A percentile compares a stretch with the other conserved stretches of the same genome.
Conservation (phyloP, 2,113 vertebrate species). For the Kryptolebias marmoratus region DNA sequence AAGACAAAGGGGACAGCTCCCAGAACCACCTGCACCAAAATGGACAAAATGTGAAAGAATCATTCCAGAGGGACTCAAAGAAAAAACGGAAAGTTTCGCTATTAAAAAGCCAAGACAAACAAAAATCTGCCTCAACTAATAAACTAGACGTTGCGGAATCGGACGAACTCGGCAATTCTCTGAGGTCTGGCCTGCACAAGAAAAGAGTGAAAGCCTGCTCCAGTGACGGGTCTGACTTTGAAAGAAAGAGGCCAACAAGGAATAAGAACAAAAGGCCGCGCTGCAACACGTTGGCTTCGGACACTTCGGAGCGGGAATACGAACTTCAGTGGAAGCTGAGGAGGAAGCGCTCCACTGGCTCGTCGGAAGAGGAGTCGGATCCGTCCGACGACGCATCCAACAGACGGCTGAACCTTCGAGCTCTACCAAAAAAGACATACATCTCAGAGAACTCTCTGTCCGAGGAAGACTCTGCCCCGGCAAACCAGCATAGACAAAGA, state of each 20-base stretch:
- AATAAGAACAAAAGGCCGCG: conserved; percentile 58
- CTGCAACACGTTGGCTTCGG: conserved; percentile 38
- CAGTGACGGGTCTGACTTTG: conserved; percentile 49
- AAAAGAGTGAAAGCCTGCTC: conserved; percentile 52
- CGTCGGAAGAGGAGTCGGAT: conserved; percentile 66
- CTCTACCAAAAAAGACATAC: conserved; percentile 78
- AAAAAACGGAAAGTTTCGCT: conserved; percentile 56
- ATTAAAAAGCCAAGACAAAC: conserved; percentile 73
- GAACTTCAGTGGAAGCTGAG: conserved; percentile 54
- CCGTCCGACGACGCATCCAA: conserved; percentile 45
- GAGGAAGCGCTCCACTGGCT: conserved; percentile 69
- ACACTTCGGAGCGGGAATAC: conserved; percentile 61
- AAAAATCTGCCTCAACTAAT: conserved; percentile 68
- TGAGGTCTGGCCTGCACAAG: conserved; percentile 42
- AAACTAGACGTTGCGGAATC: conserved; percentile 58
- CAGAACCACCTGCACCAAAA: conserved; percentile 75
- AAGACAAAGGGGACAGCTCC: conserved; percentile 57
- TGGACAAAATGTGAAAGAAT: conserved; percentile 64
- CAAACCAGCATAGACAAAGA: conserved; percentile 25
- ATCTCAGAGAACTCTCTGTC: conserved; percentile 74
- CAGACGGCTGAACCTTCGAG: conserved; percentile 59
- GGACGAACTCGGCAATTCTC: conserved; percentile 56
- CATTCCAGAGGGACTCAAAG: conserved; percentile 49
- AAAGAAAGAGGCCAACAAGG: conserved; percentile 28
- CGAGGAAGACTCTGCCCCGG: conserved; percentile 71